A percentile compares a stretch with the other conserved stretches of the same genome.
Conservation (phyloP, 2,888 invertebrate genomes). For the Sicus ferrugineus region DNA sequence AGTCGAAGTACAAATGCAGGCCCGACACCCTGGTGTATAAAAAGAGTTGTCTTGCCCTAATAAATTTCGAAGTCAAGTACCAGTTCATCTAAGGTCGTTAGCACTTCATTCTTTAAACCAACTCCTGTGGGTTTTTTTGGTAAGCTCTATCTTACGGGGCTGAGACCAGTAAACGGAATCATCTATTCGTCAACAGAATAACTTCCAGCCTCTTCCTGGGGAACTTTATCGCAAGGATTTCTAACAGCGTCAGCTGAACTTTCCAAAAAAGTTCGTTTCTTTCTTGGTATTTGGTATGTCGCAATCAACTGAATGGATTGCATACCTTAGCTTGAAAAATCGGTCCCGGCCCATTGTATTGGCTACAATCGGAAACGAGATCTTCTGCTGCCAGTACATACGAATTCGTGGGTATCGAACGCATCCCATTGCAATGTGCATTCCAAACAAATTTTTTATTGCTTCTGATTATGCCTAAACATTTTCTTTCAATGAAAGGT, state of each 20-base stretch:
- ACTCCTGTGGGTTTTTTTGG: conserved; percentile 8
- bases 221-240: too few species aligned
- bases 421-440: too few species aligned
- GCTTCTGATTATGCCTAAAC: too few species aligned
- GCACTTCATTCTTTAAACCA: conserved; percentile 34
- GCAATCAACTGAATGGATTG: conserved; percentile 23
- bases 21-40: conserved; percentile 31
- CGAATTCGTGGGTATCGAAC: too few species aligned
- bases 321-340: conserved; percentile 28
- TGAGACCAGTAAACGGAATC: conserved; percentile 32
- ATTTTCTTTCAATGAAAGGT: too few species aligned
- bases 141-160: conserved; percentile 14
- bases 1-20: conserved; percentile 31
- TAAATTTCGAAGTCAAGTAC: conserved; percentile 34
- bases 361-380: conserved; percentile 30
- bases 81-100: conserved; percentile 25
- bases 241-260: too few species aligned
- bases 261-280: too few species aligned
- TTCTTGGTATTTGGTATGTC: too few species aligned
- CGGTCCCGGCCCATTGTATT: conserved; percentile 27
- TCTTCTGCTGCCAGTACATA: too few species aligned
- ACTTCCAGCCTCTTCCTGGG: too few species aligned
- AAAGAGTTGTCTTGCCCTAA: conserved; percentile 31
- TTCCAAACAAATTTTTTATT: too few species aligned
- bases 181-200: conserved; percentile 2